Base-by-base conservation (phyloP, 2,113 vertebrate genomes). In the Chlorodrepanis virens region DNA sequence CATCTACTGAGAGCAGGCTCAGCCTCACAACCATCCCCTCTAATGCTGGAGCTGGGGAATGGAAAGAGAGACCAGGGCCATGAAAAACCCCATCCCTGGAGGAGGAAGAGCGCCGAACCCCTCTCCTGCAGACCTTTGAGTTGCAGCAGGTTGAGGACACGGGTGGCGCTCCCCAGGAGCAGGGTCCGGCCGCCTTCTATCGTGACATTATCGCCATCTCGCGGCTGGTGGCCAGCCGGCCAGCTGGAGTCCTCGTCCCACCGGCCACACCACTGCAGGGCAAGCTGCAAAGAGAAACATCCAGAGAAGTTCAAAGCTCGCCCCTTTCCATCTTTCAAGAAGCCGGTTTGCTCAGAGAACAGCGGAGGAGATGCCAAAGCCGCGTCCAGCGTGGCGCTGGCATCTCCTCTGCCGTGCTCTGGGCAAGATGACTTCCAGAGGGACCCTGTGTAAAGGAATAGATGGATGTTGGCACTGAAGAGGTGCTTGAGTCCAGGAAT, bases 201-300 rank as follows among this genome's bases (percentile, higher is more conserved):
- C 69, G 97, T 98, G 98, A 98, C 98, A 14, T 97, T 98, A 89
- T 98, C 98, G 97, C 98, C 98, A 98, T 98, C 98, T 97, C 96
- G 98, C 97, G 98, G 98, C 54, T 10, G 80, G 49, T 92, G 70
- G n/a, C 93, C 94, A 33, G 92, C 92, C 96, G 97, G 91, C 98
- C 98, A 98, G 79, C 96, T 98, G 89, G 87, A 92, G 59, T 86
- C 89, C 64, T 94, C 80, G 2, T 98, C 97, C 98, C 98, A 98
- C 2, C 69, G 82, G 29, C 85, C 57, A 3, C 98, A 98, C 33
- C 98, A 89, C 29, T 69, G 93, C 5, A 98, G 72, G 35, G 69
- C 42, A 18, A 84, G 28, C 83, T 94, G 76, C 12, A 53, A 91
- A 31, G 89, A 60, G n/a, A 54, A 56, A 78, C 8, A 82, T 1